Evolutionary conservation across 2,888 invertebrate genomes (phyloP).

Genomic region (Lepidochrysops patricia): DNA sequence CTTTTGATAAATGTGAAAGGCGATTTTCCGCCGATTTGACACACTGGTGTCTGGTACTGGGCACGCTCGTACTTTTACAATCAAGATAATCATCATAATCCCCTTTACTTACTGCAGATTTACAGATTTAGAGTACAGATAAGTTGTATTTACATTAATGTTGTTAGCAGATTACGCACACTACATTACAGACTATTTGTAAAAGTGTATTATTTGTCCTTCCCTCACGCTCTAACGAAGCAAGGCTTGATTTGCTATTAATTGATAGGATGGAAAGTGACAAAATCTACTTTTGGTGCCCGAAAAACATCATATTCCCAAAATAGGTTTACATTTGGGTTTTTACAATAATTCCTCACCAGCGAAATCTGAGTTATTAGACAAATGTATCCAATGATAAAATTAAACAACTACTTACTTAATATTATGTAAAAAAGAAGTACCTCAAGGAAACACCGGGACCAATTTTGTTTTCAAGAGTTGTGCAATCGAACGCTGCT

Average conservation of each 20-base stretch:
- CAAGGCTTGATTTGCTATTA: too few relatives aligned
- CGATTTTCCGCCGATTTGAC: neutral
- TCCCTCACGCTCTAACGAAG: too few relatives aligned
- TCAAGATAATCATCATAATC: neutral
- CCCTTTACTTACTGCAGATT: neutral
- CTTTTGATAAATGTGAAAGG: neutral
- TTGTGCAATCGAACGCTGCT: slow-evolving; percentile 1
- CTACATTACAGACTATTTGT: too few relatives aligned
- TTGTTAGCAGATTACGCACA: neutral
- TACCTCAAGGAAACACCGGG: neutral
- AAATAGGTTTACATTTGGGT: too few relatives aligned
- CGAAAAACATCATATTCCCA: too few relatives aligned
- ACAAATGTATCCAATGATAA: too few relatives aligned
- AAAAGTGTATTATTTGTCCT: too few relatives aligned
- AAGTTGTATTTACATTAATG: neutral
- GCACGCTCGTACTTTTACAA: neutral
- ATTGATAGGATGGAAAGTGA: too few relatives aligned
- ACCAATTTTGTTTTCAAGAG: neutral
- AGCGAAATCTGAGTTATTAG: too few relatives aligned
- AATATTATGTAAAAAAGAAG: neutral
- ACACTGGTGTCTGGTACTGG: neutral
- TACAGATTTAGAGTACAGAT: neutral
- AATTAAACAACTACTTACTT: too few relatives aligned
- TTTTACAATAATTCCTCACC: too few relatives aligned
- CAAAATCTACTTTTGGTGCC: too few relatives aligned